Evolutionary conservation across 2,113 vertebrate species (phyloP), one percentile per base, ranked within the genome.

Genomic region (Lepus europaeus): DNA sequence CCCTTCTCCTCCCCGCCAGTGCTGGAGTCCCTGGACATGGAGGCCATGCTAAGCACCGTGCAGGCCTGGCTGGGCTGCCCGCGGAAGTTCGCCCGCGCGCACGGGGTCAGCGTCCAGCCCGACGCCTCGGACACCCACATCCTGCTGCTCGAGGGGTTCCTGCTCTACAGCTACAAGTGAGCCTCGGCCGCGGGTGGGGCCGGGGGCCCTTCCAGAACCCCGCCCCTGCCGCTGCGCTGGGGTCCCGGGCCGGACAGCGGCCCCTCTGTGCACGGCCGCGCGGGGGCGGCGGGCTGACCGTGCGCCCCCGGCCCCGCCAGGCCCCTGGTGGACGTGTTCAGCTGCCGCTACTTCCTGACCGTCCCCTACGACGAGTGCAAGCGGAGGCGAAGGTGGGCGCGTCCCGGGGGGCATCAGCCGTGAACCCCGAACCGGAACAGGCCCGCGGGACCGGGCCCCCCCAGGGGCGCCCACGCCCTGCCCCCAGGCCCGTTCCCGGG

Each of bases 301-400:
- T 45, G 45, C 45, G 45, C 7, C 45, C 45, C 45, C 45, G 45
- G 45, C 0, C 36, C 59, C 81, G 49, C 17, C 97, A 99, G 99
- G 97, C 99, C 99, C 78, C 98, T 99, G 98, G 98, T 99, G 92
- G 98, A 99, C 5, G 97, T 99, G 89, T 99, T 99, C 94, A 98
- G 99, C 98, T 98, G 98, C 81, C 98, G 99, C 14, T 99, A 99
- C 97, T 99, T 99, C 94, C 99, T 99, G 98, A 99, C 99, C 64
- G 98, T 99, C 97, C 99, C 99, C 0, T 99, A 99, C 1, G 99
- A 99, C 97, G 99, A 99, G 95, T 99, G 99, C 98, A 99, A 99
- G 98, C 98, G 98, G 98, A 99, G 99, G 97, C 99, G 99, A 89
- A 99, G 99, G 99, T 99, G 97, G 97, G 98, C 17, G 0, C 17